Evolutionary conservation across 2,888 invertebrate species (phyloP), one percentile per base, ranked within the genome.

Genomic region (Acrobasis suavella): DNA sequence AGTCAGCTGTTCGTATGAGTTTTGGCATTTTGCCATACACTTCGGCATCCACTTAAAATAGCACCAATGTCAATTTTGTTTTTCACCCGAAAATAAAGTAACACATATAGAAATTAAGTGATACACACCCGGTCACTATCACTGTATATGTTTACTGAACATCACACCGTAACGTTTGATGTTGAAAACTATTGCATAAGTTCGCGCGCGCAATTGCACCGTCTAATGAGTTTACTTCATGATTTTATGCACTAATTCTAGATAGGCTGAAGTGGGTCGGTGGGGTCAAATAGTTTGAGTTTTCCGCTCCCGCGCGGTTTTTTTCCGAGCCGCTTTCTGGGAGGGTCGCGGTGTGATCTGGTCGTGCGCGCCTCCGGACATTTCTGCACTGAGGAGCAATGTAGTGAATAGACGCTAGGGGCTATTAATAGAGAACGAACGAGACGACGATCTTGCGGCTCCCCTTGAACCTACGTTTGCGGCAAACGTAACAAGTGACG

Each of bases 51-150:
- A 80, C 77, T 83, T 76, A 78, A 89, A 91, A 91, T 90, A 91
- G 83, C 82, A 80, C 80, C 91, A 91, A 91, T 91, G 91, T 91
- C 91, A 91, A 83, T 82, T 88, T 90, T 91, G 91, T 91, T 91
- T 86, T 87, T 82, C 79, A 79, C 80, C 77, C 73, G 72, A 73
- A 81, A 79, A 78, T 78, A 81, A 77, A 39, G 42, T 62, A 75
- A 76, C 72, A 74, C 64, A 70, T 71, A 69, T 75, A 69, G 46
- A 58, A 65, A 65, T 59, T 38, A 62, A 65, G 63, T 74, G 67
- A 74, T 73, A 66, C 69, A 67, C 77, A 77, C 75, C 76, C 77
- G 71, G 73, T 79, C 81, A 83, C 85, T 77, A 80, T 76, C 76
- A 82, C 80, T 81, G 81, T 82, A 81, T 75, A 74, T 78, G 72